Evolutionary conservation across 2,113 vertebrate genomes (phyloP), one percentile per base, ranked within the genome.

Genomic region (Hypanus sabinus): DNA sequence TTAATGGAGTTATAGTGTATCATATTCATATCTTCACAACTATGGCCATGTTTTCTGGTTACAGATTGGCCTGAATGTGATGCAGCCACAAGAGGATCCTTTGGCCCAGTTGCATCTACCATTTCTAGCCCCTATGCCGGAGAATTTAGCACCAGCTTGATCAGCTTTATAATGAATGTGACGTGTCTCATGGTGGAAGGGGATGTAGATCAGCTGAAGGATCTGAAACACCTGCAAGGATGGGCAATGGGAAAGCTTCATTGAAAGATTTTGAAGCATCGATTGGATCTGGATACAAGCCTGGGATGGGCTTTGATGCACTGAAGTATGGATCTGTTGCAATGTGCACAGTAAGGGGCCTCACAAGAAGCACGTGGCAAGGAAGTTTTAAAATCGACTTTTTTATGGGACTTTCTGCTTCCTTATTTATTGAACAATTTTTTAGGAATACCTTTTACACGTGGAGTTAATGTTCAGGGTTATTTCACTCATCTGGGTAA

Each of bases 51-150:
- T 24, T 75, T 73, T 93, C 36, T 93, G 91, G 9, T 24, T 73
- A 30, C 91, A 93, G 91, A 55, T 93, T 46, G 65, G 68, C 10
- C 36, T 93, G 36, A 70, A 93, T 73, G 36, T 93, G 68, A 93
- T 93, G 91, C 68, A 75, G 65, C 62, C 85, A 90, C 85, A 1
- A 5, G 38, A 73, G 38, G 65, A 73, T 12, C 68, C 12, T 33
- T 46, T 75, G 68, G 18, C 22, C 7, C 68, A 33, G 27, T 9
- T 71, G 33, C 36, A 75, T 27, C 18, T 1, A 20, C 33, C 33
- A 73, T 27, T 71, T 71, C 24, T 71, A 73, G 91, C 91, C 12
- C 36, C 68, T 55, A 73, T 71, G 10, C 22, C 55, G 33, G 33
- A 73, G 88, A 71, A 38, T 22, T 18, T 24, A 9, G 22, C n/a